Base-by-base conservation (phyloP, 2,797 vertebrate species). In the Tolypeutes matacus region DNA sequence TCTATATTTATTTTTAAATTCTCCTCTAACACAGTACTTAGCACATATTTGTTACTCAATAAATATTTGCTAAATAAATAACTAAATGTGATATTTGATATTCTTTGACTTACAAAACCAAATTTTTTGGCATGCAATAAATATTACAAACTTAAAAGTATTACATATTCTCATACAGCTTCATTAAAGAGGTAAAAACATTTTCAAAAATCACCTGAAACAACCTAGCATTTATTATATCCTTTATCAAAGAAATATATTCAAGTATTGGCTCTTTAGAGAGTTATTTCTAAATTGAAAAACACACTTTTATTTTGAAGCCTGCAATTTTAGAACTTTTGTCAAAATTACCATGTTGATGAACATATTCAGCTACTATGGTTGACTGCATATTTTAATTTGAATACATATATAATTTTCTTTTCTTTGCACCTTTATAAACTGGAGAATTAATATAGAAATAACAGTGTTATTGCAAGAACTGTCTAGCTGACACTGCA, bases 321-420 rank as follows among this genome's bases (percentile, higher is more conserved):
- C 25, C 39, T 93, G 21, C 0, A 86, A 91, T 93, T 96, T 94
- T 92, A 90, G 51, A 92, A 83, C 12, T 65, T 90, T 77, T 70
- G 42, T 90, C 20, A 96, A 90, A 88, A 95, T 64, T 94, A 34
- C 31, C 13, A 49, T 83, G 64, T 31, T 92, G 67, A 90, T 70
- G 7, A 89, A 88, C 95, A 90, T 29, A 92, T 70, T 94, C 58
- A 80, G 34, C 31, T 92, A 3, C 62, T 14, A 78, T 80, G 7
- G 83, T 93, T 91, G n/a, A 72, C n/a, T 64, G 23, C 15, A 62
- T 49, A 92, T 95, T 95, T 96, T 73, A 76, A 86, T 92, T 75
- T 94, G 31, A 95, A 92, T 76, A 18, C 12, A 86, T 36, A 56
- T 75, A 14, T 81, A 86, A 95, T 92, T 82, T 60, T 90, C n/a